Conservation (phyloP, 2,113 vertebrate species). For the Ifrita kowaldi region DNA sequence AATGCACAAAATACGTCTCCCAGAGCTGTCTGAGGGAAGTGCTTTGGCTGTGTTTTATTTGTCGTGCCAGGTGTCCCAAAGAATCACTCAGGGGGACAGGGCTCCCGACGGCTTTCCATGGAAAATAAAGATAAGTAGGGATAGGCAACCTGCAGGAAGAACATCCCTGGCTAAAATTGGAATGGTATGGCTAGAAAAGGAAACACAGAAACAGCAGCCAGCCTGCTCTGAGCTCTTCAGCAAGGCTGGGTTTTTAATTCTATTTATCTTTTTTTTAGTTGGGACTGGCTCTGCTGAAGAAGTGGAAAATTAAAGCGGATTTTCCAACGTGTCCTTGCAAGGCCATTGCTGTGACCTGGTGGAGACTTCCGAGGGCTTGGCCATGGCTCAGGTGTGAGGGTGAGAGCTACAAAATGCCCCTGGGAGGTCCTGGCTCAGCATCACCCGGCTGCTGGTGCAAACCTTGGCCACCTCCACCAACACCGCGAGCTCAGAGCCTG, state of each 20-base stretch:
- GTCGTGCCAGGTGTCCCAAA: neutral
- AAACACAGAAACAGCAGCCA: neutral
- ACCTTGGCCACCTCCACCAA: neutral
- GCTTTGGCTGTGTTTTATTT: neutral
- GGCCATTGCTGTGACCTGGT: rapidly evolving
- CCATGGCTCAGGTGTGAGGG: rapidly evolving
- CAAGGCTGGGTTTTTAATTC: neutral
- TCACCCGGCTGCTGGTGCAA: neutral
- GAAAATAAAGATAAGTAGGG: neutral
- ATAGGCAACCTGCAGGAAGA: neutral
- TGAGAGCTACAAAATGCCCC: neutral
- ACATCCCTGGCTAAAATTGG: neutral
- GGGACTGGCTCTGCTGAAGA: neutral
- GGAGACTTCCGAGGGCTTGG: neutral
- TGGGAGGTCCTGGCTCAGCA: neutral
- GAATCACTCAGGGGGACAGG: neutral
- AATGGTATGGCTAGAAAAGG: neutral
- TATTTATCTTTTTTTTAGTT: neutral
- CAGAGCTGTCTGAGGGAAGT: neutral
- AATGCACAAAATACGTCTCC: neutral
- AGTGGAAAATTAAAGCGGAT: neutral
- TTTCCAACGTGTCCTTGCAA: neutral
- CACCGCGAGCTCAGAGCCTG: rapidly evolving
- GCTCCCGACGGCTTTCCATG: neutral
- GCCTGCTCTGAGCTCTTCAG: neutral